Percentiles rank a stretch among this genome's conserved stretches.
phyloP scores from a whole-genome alignment of 2,797 vertebrate genomes.

The Anguilla anguilla region DNA sequence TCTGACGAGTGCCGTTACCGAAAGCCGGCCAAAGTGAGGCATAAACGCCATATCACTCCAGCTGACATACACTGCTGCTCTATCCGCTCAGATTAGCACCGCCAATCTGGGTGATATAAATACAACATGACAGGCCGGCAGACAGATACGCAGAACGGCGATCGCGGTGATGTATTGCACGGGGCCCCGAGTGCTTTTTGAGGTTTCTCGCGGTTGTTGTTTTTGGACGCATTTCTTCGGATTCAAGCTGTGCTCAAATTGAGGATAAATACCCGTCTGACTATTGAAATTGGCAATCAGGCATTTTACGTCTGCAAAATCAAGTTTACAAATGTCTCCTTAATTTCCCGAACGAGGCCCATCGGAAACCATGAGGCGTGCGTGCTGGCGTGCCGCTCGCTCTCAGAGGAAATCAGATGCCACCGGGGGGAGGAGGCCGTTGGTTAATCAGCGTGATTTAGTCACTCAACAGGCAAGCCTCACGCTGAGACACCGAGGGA shows the following conservation, averaged over 20 bases:
- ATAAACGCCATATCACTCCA: not conserved
- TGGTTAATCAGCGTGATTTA: not conserved
- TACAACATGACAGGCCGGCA: not conserved
- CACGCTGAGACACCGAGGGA: not conserved
- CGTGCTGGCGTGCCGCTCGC: not conserved
- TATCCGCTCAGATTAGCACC: not conserved
- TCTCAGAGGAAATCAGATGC: not conserved
- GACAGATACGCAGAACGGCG: not conserved
- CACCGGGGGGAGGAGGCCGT: not conserved
- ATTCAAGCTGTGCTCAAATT: slow-evolving; percentile 5
- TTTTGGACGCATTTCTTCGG: not conserved
- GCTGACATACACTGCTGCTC: not conserved
- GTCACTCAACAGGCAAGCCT: not conserved
- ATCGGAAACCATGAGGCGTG: not conserved
- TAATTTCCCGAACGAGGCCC: not conserved
- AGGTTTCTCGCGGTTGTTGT: not conserved
- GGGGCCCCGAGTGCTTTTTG: not conserved
- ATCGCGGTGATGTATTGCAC: not conserved
- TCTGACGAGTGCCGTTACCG: not conserved
- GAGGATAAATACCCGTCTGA: not conserved
- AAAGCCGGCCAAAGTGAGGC: not conserved
- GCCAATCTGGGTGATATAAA: not conserved
- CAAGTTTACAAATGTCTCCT: not conserved
- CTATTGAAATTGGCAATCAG: not conserved
- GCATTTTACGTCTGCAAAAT: slow-evolving; percentile 8